phyloP scores from a whole-genome alignment of 2,888 invertebrate genomes.

The Ligdia adustata region DNA sequence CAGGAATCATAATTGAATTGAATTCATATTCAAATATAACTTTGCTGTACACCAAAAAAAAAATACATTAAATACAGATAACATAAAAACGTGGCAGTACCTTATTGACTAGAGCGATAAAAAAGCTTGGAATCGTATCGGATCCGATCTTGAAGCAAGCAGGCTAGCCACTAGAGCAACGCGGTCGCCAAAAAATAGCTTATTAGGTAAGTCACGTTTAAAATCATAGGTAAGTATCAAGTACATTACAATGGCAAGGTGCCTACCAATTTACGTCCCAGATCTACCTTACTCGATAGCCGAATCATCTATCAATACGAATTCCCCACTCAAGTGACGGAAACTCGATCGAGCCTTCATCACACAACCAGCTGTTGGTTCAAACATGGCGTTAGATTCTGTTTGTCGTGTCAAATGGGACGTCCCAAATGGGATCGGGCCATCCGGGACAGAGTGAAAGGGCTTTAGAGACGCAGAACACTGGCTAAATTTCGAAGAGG shows the following conservation, averaged over 20 bases:
- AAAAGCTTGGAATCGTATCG: too few species aligned
- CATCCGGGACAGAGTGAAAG: conserved; percentile 4
- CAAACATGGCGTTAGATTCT: conserved; percentile 33
- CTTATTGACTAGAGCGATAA: too few species aligned
- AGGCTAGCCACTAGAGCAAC: too few species aligned
- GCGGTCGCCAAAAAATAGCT: too few species aligned
- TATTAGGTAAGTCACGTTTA: too few species aligned
- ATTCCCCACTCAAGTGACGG: conserved; percentile 38
- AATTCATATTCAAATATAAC: too few species aligned
- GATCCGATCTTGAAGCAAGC: too few species aligned
- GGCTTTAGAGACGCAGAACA: neutral
- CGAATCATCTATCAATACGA: conserved; percentile 3
- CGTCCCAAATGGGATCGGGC: conserved; percentile 51
- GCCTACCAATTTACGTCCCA: neutral
- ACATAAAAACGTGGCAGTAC: too few species aligned
- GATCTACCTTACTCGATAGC: neutral
- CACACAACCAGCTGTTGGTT: conserved; percentile 26
- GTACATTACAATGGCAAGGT: neutral
- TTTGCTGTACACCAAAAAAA: too few species aligned
- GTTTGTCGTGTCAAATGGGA: conserved; percentile 60
- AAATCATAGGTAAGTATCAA: conserved; percentile 1
- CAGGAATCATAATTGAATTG: too few species aligned
- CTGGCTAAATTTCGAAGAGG: too few species aligned
- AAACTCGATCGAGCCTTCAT: conserved; percentile 37
- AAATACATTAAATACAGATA: too few species aligned